Evolutionary conservation across 2,797 vertebrate species (phyloP).

Genomic region (Sebastes steindachneri): DNA sequence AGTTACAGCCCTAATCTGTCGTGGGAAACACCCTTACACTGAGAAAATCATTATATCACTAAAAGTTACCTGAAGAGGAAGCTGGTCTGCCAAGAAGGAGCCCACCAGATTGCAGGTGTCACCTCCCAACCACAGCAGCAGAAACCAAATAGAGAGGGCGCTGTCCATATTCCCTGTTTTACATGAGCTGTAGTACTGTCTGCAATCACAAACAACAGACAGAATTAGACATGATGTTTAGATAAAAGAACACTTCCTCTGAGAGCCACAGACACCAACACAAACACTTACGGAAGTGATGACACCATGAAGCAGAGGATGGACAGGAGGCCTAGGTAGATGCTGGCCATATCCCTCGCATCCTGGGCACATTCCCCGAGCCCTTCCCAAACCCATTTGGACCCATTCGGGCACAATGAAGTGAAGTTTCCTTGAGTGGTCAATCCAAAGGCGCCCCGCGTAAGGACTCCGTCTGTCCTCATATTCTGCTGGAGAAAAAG

Average conservation of each 20-base stretch:
- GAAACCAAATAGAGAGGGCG: slow-evolving; percentile 94
- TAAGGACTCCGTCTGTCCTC: slow-evolving; percentile 49
- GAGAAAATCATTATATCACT: not conserved
- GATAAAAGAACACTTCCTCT: too few species aligned
- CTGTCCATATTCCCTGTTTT: slow-evolving; percentile 92
- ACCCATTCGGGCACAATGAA: slow-evolving; percentile 88
- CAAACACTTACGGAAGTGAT: slow-evolving; percentile 89
- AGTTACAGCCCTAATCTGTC: not conserved
- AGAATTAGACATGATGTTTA: not conserved
- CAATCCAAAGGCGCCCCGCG: slow-evolving; percentile 14
- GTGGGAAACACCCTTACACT: not conserved
- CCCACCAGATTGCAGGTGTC: slow-evolving; percentile 94
- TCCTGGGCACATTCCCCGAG: slow-evolving; percentile 91
- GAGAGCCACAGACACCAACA: not conserved
- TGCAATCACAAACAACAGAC: slow-evolving; percentile 55
- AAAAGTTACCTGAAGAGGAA: slow-evolving; percentile 91
- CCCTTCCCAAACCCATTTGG: slow-evolving; percentile 87
- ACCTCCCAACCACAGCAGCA: slow-evolving; percentile 93
- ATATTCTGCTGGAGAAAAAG: slow-evolving; percentile 48
- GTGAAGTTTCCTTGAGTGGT: slow-evolving; percentile 79
- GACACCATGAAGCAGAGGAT: slow-evolving; percentile 91
- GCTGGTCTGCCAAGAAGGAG: slow-evolving; percentile 92
- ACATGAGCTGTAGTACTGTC: slow-evolving; percentile 93
- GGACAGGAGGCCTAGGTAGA: slow-evolving; percentile 90
- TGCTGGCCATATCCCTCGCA: slow-evolving; percentile 87